phyloP scores from a whole-genome alignment of 2,797 vertebrate species.

The Sphenopsis melanotis region DNA sequence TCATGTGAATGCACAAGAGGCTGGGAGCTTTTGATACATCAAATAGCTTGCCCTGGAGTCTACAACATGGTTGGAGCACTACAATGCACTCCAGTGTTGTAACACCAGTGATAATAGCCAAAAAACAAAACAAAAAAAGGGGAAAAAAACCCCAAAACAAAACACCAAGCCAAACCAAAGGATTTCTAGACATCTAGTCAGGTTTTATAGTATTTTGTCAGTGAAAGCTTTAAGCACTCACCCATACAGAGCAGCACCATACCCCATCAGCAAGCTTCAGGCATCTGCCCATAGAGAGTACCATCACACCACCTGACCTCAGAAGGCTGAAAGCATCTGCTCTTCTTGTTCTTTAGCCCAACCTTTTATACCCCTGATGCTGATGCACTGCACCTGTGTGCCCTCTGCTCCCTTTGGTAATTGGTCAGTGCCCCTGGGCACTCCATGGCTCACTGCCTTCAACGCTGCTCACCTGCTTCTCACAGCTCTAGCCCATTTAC shows the following conservation, averaged over 20 bases:
- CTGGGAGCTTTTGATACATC: not conserved
- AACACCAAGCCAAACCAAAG: not conserved
- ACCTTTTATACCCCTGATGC: not conserved
- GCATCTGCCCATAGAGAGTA: fast-evolving
- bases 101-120: not conserved
- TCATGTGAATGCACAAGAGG: not conserved
- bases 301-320: fast-evolving
- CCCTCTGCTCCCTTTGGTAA: not conserved
- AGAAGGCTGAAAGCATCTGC: not conserved
- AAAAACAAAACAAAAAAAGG: no score
- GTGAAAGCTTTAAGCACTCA: not conserved
- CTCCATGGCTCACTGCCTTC: fast-evolving
- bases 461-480: not conserved
- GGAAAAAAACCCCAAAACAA: not conserved
- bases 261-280: not conserved
- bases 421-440: not conserved
- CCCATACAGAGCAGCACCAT: not conserved
- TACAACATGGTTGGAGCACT: not conserved
- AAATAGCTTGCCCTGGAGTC: not conserved
- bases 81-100: not conserved
- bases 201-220: not conserved
- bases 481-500: not conserved
- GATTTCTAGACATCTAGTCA: not conserved
- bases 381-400: not conserved
- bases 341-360: not conserved